A percentile compares a stretch with the other conserved stretches of the same genome.
These are phyloP conservation scores for Prietella phreatophila DNA, from an alignment of 2,113 vertebrate genomes.

Conservation along the genomic window DNA sequence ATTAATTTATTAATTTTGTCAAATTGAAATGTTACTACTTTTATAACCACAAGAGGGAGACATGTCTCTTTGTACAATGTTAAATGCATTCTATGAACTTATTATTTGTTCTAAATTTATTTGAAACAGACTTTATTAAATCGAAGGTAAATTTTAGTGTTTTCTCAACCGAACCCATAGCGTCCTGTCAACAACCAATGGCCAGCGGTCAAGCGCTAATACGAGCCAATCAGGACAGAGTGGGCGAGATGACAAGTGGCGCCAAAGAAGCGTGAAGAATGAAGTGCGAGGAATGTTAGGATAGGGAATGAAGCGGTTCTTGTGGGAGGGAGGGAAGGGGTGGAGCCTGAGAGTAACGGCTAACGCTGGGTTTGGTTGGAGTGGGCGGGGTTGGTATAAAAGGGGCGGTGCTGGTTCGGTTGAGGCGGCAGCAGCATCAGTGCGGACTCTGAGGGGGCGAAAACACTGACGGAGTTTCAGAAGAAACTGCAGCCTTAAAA, in stretches of 20 bases:
- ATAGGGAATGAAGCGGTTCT: neutral
- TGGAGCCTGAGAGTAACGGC: neutral
- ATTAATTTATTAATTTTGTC: neutral
- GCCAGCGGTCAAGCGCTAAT: neutral
- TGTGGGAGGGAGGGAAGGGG: neutral
- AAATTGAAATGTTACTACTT: neutral
- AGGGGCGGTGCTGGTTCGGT: slow-evolving; percentile 63
- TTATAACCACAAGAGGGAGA: slow-evolving; percentile 13
- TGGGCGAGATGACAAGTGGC: neutral
- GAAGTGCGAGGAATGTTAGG: neutral
- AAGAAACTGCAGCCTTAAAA: slow-evolving; percentile 36
- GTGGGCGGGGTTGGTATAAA: slow-evolving; percentile 23
- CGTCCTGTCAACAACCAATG: neutral
- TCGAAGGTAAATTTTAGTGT: neutral
- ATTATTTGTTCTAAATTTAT: neutral
- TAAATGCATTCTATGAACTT: neutral
- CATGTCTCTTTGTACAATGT: neutral
- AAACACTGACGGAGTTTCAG: slow-evolving; percentile 44
- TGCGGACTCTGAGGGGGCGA: slow-evolving; percentile 59
- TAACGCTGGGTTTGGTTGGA: neutral
- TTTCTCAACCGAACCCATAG: neutral
- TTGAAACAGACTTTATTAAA: neutral
- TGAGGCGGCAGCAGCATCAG: slow-evolving; percentile 73
- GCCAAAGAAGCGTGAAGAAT: neutral
- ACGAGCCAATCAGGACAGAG: neutral